Evolutionary conservation across 2,113 vertebrate genomes (phyloP).

Genomic region (Vombatus ursinus): DNA sequence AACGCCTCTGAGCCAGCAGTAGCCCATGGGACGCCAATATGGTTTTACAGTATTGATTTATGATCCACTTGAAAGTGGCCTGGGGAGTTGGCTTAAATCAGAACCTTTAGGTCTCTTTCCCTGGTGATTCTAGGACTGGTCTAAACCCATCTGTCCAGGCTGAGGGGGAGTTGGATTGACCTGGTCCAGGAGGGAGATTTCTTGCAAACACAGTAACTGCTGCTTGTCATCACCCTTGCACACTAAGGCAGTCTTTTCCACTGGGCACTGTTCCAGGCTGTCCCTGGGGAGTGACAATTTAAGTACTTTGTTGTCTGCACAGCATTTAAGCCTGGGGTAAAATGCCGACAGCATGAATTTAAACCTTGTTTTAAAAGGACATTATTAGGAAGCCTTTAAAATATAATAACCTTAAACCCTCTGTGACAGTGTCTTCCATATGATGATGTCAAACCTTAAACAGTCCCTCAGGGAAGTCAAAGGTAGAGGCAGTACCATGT

Average conservation of each 20-base stretch:
- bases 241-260: background rate
- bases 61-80: background rate
- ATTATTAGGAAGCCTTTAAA: background rate
- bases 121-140: too few species aligned
- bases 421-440: background rate
- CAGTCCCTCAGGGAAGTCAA: background rate
- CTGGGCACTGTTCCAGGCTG: background rate
- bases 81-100: background rate
- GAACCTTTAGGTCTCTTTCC: background rate
- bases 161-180: background rate
- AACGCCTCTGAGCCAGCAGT: background rate
- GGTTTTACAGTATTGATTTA: background rate
- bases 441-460: constrained; percentile 8
- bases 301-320: background rate
- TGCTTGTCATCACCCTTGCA: background rate
- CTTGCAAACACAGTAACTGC: background rate
- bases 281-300: background rate
- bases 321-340: background rate
- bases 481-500: background rate
- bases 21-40: background rate
- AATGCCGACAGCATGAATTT: constrained; percentile 12
- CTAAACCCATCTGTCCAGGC: background rate
- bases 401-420: background rate
- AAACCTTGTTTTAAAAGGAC: background rate
- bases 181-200: background rate